Conservation (phyloP, 1,140 invertebrate genomes). For the Drosophila oshimai region DNA sequence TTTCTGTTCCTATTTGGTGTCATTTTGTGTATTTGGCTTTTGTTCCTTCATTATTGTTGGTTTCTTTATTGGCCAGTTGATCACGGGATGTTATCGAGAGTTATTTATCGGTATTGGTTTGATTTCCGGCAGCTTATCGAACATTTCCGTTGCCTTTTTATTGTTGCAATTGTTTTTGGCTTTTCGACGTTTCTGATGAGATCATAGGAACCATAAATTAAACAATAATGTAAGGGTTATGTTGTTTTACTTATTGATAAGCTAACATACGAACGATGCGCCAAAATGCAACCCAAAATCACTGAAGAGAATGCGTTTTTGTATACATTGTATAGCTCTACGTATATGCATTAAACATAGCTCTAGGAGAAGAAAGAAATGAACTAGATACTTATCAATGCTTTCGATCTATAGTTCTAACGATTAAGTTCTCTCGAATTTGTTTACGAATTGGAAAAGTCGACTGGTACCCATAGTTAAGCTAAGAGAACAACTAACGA, state of each 20-base stretch:
- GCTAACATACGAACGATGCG: conserved; percentile 64
- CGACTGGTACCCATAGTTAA: conserved; percentile 78
- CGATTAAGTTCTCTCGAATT: conserved; percentile 54
- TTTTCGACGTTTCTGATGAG: conserved; percentile 7
- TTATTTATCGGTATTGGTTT: conserved; percentile 11
- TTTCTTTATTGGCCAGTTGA: conserved; percentile 21
- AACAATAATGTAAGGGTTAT: conserved; percentile 58
- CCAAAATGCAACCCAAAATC: conserved; percentile 66
- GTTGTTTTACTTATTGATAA: conserved; percentile 51
- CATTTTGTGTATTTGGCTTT: conserved; percentile 71
- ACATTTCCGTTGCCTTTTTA: conserved; percentile 13
- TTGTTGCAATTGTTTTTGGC: conserved; percentile 16
- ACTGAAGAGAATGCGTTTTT: conserved; percentile 43
- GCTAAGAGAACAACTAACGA: conserved; percentile 52
- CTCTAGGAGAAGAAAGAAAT: conserved; percentile 33
- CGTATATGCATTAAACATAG: conserved; percentile 18
- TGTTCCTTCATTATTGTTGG: conserved; percentile 44
- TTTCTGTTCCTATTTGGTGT: conserved; percentile 55
- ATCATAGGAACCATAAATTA: conserved; percentile 25
- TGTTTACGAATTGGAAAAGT: conserved; percentile 50
- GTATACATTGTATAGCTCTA: conserved; percentile 56
- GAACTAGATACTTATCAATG: conserved; percentile 30
- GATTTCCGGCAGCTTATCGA: conserved; percentile 16
- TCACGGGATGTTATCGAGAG: not conserved
- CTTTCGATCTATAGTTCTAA: conserved; percentile 38